A percentile compares a stretch with the other conserved stretches of the same genome.
phyloP scores from a whole-genome alignment of 2,797 vertebrate species.

The Manis crassicaudata region DNA sequence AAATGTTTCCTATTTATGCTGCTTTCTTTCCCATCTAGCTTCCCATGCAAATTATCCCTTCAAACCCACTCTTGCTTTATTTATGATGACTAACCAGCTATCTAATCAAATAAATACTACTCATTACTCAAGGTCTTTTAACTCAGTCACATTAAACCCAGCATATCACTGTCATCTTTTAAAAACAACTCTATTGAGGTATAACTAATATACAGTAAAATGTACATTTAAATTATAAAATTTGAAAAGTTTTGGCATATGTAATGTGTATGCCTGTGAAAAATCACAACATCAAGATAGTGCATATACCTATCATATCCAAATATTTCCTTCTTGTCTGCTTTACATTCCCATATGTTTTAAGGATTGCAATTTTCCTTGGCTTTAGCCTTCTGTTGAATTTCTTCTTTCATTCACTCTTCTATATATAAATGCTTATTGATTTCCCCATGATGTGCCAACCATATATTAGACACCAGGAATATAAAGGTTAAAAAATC shows the following conservation, averaged over 20 bases:
- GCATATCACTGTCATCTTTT: not conserved
- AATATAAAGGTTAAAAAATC: not conserved
- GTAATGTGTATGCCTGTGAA: not conserved
- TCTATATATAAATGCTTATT: not conserved
- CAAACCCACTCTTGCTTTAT: not conserved
- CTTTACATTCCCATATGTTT: not conserved
- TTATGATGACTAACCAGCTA: not conserved
- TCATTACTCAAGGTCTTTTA: not conserved
- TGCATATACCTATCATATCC: no score
- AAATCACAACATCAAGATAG: not conserved
- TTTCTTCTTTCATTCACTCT: not conserved
- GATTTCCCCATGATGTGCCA: not conserved
- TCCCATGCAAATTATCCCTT: not conserved
- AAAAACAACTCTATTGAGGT: not conserved
- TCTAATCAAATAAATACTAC: not conserved
- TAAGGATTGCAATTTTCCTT: not conserved
- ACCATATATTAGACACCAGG: not conserved
- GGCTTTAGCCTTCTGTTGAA: not conserved
- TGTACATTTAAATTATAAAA: not conserved
- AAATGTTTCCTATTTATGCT: not conserved
- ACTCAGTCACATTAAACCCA: not conserved
- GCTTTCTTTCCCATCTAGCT: not conserved
- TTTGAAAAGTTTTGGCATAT: not conserved
- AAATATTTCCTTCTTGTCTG: not conserved
- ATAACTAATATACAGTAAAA: not conserved